phyloP scores from a whole-genome alignment of 2,113 vertebrate species.

The Carettochelys insculpta region DNA sequence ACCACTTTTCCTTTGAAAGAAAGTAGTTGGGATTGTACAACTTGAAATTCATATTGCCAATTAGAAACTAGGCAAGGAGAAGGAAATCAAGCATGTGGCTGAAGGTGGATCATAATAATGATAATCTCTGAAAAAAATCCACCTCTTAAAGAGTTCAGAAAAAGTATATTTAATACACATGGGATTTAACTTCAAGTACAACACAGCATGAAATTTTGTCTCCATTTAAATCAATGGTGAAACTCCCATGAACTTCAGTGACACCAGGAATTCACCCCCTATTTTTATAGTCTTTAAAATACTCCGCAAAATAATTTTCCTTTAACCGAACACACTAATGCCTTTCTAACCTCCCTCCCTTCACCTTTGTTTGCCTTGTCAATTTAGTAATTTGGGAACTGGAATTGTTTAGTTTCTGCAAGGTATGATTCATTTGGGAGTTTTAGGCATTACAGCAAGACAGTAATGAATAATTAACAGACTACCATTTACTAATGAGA shows the following conservation, averaged over 20 bases:
- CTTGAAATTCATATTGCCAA: background rate
- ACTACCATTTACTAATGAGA: background rate
- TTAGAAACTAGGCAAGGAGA: background rate
- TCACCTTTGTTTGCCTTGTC: background rate
- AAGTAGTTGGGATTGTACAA: background rate
- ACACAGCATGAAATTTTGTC: background rate
- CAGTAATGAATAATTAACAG: background rate
- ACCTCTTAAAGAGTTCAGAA: background rate
- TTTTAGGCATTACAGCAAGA: background rate
- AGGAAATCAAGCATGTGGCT: background rate
- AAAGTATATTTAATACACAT: background rate
- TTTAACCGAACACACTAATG: background rate
- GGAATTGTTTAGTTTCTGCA: background rate
- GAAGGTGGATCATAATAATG: background rate
- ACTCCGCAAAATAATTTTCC: background rate
- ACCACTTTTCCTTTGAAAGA: background rate
- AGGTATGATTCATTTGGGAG: background rate
- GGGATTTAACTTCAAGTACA: background rate
- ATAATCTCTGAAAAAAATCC: background rate
- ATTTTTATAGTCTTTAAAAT: background rate
- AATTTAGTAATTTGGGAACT: background rate
- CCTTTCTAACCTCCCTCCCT: background rate
- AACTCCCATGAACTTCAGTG: fast-evolving
- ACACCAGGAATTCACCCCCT: background rate
- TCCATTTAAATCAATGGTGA: background rate